Base-by-base conservation (phyloP, 2,797 vertebrate species). In the Hypotaenidia philippensis region DNA sequence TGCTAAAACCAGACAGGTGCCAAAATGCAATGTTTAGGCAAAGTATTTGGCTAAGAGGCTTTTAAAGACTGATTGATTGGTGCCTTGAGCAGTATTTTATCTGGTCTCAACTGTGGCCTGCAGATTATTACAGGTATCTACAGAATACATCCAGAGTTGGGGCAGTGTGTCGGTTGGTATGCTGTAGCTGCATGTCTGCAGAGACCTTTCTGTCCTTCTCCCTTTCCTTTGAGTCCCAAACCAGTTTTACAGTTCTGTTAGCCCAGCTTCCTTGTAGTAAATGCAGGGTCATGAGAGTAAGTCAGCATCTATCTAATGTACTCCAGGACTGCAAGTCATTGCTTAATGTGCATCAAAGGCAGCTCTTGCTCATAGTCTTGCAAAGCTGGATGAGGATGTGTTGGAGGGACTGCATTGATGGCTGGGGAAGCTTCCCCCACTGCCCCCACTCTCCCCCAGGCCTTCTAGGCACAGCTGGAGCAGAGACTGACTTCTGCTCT, bases 81-180 rank as follows among this genome's bases (percentile, higher is more conserved):
- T 91, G 56, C 68, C 44, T 83, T 2, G 1, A 65, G 65, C n/a
- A 34, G 31, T 59, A n/a, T 81, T 88, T 91, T 64, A 84, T 72
- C 85, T 75, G 34, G 32, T 81, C 75, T 75, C 31, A 78, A 2
- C 41, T 22, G 45, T 76, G 60, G 32, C 49, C 23, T 56, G 29
- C 41, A 40, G 34, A 40, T 61, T 44, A 8, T 44, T 44, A 44
- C 41, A 44, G 41, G 41, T 44, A 44, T 44, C 41, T 44, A 44
- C 41, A 44, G 41, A 44, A 44, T 19, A 44, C 41, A 19, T 19
- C 41, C 41, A 10, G 41, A 21, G 55, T 65, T 76, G 63, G 45
- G 40, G 82, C 64, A 53, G 32, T 1, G 18, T 74, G 59, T 36
- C 1, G 0, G 9, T 32, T 0, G 2, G 9, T 60, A 18, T 1